These are phyloP conservation scores for Sinocyclocheilus rhinocerous DNA, from an alignment of 2,113 vertebrate genomes.

Conservation along the genomic window DNA sequence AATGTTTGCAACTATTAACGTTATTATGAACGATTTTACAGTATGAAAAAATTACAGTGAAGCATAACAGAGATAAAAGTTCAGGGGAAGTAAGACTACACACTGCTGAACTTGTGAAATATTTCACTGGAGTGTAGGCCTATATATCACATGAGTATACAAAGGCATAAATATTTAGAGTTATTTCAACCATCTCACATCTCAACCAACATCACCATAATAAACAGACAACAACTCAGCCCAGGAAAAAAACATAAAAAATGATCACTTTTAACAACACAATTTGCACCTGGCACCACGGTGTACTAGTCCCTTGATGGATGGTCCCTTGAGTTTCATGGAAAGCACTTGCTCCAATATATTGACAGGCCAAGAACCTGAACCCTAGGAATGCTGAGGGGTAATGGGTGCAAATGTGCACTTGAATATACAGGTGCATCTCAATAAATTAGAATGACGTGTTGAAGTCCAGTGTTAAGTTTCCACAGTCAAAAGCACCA, in stretches of 20 bases:
- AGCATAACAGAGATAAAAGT: not conserved
- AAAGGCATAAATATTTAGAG: not conserved
- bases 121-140: not conserved
- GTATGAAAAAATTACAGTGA: not conserved
- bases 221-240: not conserved
- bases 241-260: not conserved
- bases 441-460: no score
- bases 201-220: not conserved
- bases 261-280: not conserved
- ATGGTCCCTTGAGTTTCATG: conserved; percentile 33
- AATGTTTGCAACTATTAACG: not conserved
- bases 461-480: no score
- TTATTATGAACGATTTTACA: not conserved
- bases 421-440: no score
- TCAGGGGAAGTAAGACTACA: not conserved
- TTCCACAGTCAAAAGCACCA: no score
- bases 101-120: not conserved
- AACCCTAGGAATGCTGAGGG: conserved; percentile 54
- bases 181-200: not conserved
- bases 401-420: conserved; percentile 18
- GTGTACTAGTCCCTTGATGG: not conserved
- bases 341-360: conserved; percentile 15
- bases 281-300: not conserved
- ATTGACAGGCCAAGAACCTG: conserved; percentile 38
- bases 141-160: not conserved